phyloP scores from a whole-genome alignment of 2,888 invertebrate species.

The Pantelozetes paolii region DNA sequence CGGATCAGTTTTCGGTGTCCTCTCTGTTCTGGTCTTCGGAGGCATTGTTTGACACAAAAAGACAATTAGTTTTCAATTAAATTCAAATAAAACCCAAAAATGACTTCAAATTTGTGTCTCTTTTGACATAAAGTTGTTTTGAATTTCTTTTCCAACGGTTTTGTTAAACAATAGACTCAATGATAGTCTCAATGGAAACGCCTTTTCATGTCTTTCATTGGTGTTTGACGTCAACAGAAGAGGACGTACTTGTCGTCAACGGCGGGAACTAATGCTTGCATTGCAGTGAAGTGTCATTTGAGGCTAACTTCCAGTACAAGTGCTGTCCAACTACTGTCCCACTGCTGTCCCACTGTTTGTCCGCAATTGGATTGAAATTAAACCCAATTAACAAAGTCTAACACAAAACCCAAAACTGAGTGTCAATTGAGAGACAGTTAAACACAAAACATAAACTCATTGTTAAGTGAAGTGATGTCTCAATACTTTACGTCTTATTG shows the following conservation, averaged over 20 bases:
- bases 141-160: background rate
- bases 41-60: background rate
- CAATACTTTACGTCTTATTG: too few species aligned
- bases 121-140: background rate
- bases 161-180: too few species aligned
- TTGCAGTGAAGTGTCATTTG: background rate
- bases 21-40: conserved; percentile 19
- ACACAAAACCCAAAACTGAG: too few species aligned
- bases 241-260: background rate
- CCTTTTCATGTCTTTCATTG: conserved; percentile 18
- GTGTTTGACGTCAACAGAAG: background rate
- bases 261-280: background rate
- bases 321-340: too few species aligned
- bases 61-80: background rate
- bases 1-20: background rate
- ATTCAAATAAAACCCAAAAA: background rate
- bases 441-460: too few species aligned
- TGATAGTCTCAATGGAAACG: background rate
- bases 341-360: too few species aligned
- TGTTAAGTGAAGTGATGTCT: too few species aligned
- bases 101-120: conserved; percentile 3
- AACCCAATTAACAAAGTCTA: too few species aligned
- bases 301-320: too few species aligned
- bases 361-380: too few species aligned
- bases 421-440: too few species aligned